A percentile compares a stretch with the other conserved stretches of the same genome.
Evolutionary conservation across 2,888 invertebrate species (phyloP).

Genomic region (Stenodera caucasica): DNA sequence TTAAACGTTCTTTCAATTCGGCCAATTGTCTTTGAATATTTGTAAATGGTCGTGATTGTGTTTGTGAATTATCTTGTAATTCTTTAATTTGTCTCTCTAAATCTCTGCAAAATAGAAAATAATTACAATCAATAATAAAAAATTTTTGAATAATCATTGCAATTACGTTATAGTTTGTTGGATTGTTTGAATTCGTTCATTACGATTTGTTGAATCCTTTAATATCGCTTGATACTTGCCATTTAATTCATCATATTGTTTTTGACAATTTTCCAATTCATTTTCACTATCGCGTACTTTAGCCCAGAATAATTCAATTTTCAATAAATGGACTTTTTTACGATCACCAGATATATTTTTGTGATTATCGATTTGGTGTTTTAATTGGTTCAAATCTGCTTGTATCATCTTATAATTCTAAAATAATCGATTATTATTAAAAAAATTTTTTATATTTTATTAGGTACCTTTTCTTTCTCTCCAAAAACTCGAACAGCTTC

Average conservation of each 20-base stretch:
- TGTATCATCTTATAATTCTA: slow-evolving; percentile 37
- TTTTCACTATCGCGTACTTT: slow-evolving; percentile 46
- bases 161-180: slow-evolving; percentile 24
- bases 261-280: slow-evolving; percentile 46
- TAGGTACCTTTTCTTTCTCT: slow-evolving; percentile 59
- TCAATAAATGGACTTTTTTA: slow-evolving; percentile 44
- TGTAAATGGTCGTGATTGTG: slow-evolving; percentile 46
- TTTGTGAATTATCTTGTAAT: slow-evolving; percentile 53
- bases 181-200: slow-evolving; percentile 26
- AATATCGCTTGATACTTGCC: slow-evolving; percentile 49
- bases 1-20: slow-evolving; percentile 50
- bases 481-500: slow-evolving; percentile 54
- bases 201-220: slow-evolving; percentile 29
- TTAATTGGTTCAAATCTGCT: slow-evolving; percentile 40
- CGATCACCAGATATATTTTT: slow-evolving; percentile 45
- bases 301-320: slow-evolving; percentile 47
- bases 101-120: slow-evolving; percentile 25
- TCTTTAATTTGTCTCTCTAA: slow-evolving; percentile 41
- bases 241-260: slow-evolving; percentile 60
- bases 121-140: not conserved
- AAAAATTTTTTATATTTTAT: too few species aligned
- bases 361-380: slow-evolving; percentile 44
- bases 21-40: slow-evolving; percentile 51
- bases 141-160: slow-evolving; percentile 13
- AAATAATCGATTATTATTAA: too few species aligned